These are phyloP conservation scores for Subanguina moxae DNA, from an alignment of 1,140 invertebrate species.

Conservation along the genomic window DNA sequence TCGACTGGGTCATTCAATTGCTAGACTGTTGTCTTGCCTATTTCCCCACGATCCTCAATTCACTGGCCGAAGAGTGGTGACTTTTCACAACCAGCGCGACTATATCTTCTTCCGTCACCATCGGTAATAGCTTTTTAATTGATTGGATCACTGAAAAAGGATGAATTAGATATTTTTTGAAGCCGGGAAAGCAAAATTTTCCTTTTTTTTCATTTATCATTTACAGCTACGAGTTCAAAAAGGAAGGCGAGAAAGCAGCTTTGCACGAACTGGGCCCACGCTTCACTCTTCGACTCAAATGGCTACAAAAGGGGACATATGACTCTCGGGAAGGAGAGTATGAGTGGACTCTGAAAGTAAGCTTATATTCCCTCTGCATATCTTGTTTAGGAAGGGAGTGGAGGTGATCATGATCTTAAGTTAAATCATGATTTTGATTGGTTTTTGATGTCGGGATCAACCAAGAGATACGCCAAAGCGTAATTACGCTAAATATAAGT, in stretches of 20 bases:
- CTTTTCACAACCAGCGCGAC: slow-evolving; percentile 97
- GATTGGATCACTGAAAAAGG: background rate
- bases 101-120: slow-evolving; percentile 98
- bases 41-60: slow-evolving; percentile 96
- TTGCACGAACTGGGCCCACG: slow-evolving; percentile 89
- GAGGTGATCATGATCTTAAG: too few species aligned
- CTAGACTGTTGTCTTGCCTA: slow-evolving; percentile 85
- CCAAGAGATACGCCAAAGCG: too few species aligned
- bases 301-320: slow-evolving; percentile 91
- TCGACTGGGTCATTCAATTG: slow-evolving; percentile 79
- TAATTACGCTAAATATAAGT: too few species aligned
- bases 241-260: slow-evolving; percentile 73
- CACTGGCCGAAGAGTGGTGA: slow-evolving; percentile 81
- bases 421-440: too few species aligned
- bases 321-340: slow-evolving; percentile 92
- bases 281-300: slow-evolving; percentile 86
- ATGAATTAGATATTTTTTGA: background rate
- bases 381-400: too few species aligned
- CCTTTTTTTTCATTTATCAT: slow-evolving; percentile 21
- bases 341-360: slow-evolving; percentile 83
- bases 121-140: slow-evolving; percentile 65
- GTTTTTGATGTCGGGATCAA: too few species aligned
- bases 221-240: slow-evolving; percentile 82
- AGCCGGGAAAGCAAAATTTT: background rate
- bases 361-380: too few species aligned